Evolutionary conservation across 2,113 vertebrate genomes (phyloP).

Genomic region (Chaenogobius annularis): DNA sequence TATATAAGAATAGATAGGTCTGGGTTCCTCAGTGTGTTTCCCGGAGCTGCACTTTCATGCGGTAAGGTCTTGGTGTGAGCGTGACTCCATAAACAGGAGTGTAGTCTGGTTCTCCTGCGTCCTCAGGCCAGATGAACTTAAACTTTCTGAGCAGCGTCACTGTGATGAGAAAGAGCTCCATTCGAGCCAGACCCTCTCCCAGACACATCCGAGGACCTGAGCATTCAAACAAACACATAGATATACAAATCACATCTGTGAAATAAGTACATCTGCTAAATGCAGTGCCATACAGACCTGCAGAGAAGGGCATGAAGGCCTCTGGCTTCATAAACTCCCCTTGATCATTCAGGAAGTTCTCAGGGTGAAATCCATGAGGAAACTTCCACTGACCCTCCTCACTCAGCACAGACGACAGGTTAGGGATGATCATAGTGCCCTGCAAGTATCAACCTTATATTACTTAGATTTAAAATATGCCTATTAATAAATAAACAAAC

Average conservation of each 20-base stretch:
- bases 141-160: constrained; percentile 48
- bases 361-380: constrained; percentile 70
- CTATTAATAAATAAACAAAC: background rate
- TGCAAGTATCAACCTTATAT: constrained; percentile 12
- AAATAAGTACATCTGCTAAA: background rate
- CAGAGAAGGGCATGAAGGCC: constrained; percentile 69
- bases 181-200: constrained; percentile 57
- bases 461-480: background rate
- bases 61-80: constrained; percentile 48
- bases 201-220: constrained; percentile 61
- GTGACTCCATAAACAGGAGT: constrained; percentile 40
- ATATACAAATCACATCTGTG: background rate
- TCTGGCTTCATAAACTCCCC: constrained; percentile 70
- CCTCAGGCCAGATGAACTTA: constrained; percentile 56
- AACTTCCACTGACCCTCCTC: constrained; percentile 75
- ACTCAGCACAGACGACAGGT: constrained; percentile 51
- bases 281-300: constrained; percentile 9
- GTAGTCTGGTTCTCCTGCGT: constrained; percentile 50
- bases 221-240: background rate
- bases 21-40: background rate
- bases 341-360: constrained; percentile 69
- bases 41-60: constrained; percentile 39
- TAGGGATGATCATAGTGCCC: constrained; percentile 62
- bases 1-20: background rate
- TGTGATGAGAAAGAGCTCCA: constrained; percentile 55